Conservation (phyloP, 2,888 invertebrate species). For the Hyposoter didymator region DNA sequence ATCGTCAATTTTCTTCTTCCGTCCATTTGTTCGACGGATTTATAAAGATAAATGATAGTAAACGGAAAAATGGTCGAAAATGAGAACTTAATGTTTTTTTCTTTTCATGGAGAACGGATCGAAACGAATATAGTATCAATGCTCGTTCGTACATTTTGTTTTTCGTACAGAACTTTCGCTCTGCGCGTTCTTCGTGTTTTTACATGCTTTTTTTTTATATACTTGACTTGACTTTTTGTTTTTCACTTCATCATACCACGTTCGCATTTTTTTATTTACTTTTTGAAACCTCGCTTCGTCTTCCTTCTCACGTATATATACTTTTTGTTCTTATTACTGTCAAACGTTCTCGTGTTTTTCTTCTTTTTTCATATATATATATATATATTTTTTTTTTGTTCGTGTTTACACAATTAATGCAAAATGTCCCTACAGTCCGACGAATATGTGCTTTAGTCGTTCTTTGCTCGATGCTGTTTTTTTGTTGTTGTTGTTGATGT, state of each 20-base stretch:
- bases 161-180: slow-evolving; percentile 68
- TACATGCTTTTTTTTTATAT: slow-evolving; percentile 72
- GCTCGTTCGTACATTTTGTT: slow-evolving; percentile 80
- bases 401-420: slow-evolving; percentile 83
- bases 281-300: slow-evolving; percentile 74
- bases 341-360: slow-evolving; percentile 73
- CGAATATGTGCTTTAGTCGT: slow-evolving; percentile 82
- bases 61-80: slow-evolving; percentile 72
- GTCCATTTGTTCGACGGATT: slow-evolving; percentile 60
- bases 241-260: slow-evolving; percentile 67
- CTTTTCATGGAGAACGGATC: slow-evolving; percentile 64
- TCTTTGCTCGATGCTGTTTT: slow-evolving; percentile 79
- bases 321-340: slow-evolving; percentile 59
- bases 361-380: slow-evolving; percentile 34
- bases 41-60: slow-evolving; percentile 69
- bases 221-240: slow-evolving; percentile 61
- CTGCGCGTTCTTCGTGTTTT: slow-evolving; percentile 72
- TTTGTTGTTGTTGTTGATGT: slow-evolving; percentile 69
- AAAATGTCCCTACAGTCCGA: slow-evolving; percentile 84
- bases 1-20: neutral
- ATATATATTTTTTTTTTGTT: slow-evolving; percentile 63
- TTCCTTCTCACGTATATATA: slow-evolving; percentile 61
- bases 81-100: slow-evolving; percentile 71
- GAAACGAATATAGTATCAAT: slow-evolving; percentile 81
- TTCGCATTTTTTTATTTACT: slow-evolving; percentile 76